Base-by-base conservation (phyloP, 2,797 vertebrate genomes). In the Hybognathus amarus region DNA sequence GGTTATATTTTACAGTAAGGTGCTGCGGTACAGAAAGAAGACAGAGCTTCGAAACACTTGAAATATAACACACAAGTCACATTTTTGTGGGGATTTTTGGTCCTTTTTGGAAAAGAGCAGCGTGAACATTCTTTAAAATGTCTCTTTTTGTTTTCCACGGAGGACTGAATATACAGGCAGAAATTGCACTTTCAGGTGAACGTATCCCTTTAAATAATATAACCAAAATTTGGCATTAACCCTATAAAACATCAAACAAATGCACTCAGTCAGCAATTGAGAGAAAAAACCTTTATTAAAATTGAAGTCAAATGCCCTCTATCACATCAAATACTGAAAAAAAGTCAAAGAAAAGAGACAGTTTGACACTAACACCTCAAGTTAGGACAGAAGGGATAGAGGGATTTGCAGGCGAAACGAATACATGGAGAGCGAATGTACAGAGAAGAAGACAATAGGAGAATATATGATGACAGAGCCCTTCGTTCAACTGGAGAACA, bases 401-500 rank as follows among this genome's bases (percentile, higher is more conserved):
- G 82, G 47, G 56, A 80, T 84, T 80, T 85, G 89, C 89, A 86
- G 87, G 83, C 45, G 85, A 56, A 85, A 71, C 85, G 90, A 92
- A 94, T 90, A 86, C 87, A 88, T 87, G 88, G 90, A 90, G 87
- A 75, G 82, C 88, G 90, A 91, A 79, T 86, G 82, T 75, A n/a
- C 47, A 85, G 70, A 89, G 87, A 87, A 87, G 78, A 89, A 90
- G 91, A 91, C 89, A 89, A 90, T 20, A 50, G 59, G 36, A 83
- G 73, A 70, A 92, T 71, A 91, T 89, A 90, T 88, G 84, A 91
- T 90, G 90, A 92, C 87, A 90, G 92, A 97, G 96, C 95, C 95
- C 96, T 97, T 95, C 88, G 88, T 92, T 88, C 88, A 87, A 91
- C 89, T 91, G 92, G 90, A 92, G 89, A 94, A 95, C 92, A 93